phyloP scores from a whole-genome alignment of 2,888 invertebrate genomes.

The Dryobotodes eremita region DNA sequence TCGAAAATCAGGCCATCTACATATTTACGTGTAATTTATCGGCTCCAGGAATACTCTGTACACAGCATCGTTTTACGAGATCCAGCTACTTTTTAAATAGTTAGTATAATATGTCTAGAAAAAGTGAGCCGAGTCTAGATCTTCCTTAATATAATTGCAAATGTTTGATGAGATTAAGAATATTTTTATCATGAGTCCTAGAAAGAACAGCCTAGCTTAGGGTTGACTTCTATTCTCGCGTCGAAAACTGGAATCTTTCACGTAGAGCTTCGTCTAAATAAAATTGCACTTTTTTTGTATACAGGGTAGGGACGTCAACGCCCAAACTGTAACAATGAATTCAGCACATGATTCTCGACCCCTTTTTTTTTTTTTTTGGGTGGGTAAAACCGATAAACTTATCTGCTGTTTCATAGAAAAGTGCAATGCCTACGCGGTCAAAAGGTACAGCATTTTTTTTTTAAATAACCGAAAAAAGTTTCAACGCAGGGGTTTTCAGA shows the following conservation, averaged over 20 bases:
- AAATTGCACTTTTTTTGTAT: not conserved
- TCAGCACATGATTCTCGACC: no score
- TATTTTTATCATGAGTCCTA: not conserved
- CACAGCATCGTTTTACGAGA: not conserved
- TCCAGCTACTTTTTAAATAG: not conserved
- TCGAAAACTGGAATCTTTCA: not conserved
- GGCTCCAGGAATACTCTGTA: not conserved
- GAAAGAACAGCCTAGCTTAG: not conserved
- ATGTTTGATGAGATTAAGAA: not conserved
- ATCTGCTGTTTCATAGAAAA: no score
- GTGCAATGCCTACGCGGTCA: no score
- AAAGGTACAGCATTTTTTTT: no score
- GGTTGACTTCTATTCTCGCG: not conserved
- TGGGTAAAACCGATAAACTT: no score
- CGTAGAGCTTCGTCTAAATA: not conserved
- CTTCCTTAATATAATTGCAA: not conserved
- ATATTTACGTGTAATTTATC: not conserved
- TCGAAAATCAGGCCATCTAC: not conserved
- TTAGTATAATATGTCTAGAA: not conserved
- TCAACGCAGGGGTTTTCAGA: no score
- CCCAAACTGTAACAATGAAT: no score
- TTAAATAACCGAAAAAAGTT: no score
- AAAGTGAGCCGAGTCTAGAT: not conserved
- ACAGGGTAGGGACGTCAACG: no score
- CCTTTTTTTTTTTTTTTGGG: no score